A percentile compares a stretch with the other conserved stretches of the same genome.
These are phyloP conservation scores for Luffia ferchaultella DNA, from an alignment of 2,888 invertebrate genomes.

Conservation along the genomic window DNA sequence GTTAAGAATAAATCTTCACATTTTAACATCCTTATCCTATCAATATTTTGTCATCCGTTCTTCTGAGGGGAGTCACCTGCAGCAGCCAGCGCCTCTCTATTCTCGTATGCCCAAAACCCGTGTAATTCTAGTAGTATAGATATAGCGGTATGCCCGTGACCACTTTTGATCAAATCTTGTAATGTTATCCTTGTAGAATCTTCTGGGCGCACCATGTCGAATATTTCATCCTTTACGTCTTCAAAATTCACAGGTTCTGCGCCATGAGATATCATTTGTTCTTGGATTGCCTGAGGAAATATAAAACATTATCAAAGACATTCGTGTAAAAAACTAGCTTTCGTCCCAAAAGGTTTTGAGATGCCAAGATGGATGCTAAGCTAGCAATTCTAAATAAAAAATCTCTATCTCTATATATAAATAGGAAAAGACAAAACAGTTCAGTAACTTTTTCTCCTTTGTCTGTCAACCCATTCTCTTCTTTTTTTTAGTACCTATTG, in stretches of 20 bases:
- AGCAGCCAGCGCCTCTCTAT: constrained; percentile 81
- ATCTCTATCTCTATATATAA: no score
- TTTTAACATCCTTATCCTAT: not conserved
- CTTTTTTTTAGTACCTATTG: no score
- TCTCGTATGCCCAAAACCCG: constrained; percentile 97
- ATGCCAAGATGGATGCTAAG: no score
- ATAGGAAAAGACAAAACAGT: no score
- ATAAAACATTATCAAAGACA: constrained; percentile 6
- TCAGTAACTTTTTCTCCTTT: no score
- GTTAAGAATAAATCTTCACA: no score
- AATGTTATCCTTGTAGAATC: constrained; percentile 86
- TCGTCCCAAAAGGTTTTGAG: no score
- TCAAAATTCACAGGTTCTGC: constrained; percentile 92
- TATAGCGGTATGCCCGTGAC: constrained; percentile 92
- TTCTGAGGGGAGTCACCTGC: constrained; percentile 68
- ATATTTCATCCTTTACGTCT: constrained; percentile 96
- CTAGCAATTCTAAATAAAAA: no score
- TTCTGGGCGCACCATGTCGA: constrained; percentile 95
- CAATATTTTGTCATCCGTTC: not conserved
- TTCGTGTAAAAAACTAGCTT: not conserved
- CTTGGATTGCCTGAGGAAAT: constrained; percentile 81
- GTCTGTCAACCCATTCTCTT: no score
- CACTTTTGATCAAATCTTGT: constrained; percentile 84
- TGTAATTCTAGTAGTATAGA: constrained; percentile 95
- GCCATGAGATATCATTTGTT: constrained; percentile 86